Evolutionary conservation across 2,113 vertebrate species (phyloP), one percentile per base, ranked within the genome.

Genomic region (Peromyscus polionotus): DNA sequence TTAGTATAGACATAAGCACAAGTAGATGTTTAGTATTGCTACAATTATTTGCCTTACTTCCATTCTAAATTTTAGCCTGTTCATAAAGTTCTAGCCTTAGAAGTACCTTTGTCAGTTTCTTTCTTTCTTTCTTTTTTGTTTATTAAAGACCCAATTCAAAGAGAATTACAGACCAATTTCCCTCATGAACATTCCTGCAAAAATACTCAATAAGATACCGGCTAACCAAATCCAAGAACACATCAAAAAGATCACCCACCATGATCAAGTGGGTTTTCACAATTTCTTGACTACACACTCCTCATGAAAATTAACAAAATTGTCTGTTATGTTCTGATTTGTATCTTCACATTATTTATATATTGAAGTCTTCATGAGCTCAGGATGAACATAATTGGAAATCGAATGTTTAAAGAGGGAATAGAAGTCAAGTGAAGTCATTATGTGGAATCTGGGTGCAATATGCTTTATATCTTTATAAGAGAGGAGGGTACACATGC

Each of bases 271-370:
- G 19, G n/a, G 19, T 1, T 73, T 73, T 72, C 36, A n/a, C 1
- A 22, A 1, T 83, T 92, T 96, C 39, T 67, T 92, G 31, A 77
- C 39, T 61, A 63, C 0, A 1, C 48, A 68, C 20, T 92, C 57
- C 45, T 45, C 13, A 19, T 75, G 63, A 90, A 96, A 88, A 90
- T 85, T 22, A 83, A 33, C 42, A 73, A 42, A 94, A 93, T 13
- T 17, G 36, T 70, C n/a, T 24, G 12, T 90, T 93, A 45, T 63
- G 39, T 13, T 54, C 81, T 91, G 16, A 91, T 61, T 31, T 39
- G 6, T 81, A 59, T 51, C 10, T 95, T 76, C 20, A 59, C 0
- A 11, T 45, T 91, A 54, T 79, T 86, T 19, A 12, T n/a, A 20
- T 48, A 22, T 31, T 70, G 20, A 88, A 80, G 2, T 59, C 8